These are phyloP conservation scores for Pelosia muscerda DNA, from an alignment of 2,888 invertebrate species.

Conservation along the genomic window DNA sequence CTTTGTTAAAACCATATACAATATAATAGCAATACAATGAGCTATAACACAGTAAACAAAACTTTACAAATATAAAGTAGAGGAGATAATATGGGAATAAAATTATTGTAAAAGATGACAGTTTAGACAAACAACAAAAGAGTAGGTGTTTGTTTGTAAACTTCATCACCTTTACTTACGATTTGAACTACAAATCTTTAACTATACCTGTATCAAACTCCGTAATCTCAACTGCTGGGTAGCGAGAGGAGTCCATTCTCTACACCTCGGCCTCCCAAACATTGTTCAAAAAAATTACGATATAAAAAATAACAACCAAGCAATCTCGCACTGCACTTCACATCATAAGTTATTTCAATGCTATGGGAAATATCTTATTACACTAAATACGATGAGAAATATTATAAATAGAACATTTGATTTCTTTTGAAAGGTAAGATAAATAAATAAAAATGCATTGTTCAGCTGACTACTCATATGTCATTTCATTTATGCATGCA, in stretches of 20 bases:
- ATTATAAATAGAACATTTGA: slow-evolving; percentile 18
- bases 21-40: neutral
- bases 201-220: slow-evolving; percentile 91
- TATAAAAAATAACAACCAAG: slow-evolving; percentile 42
- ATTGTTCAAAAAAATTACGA: slow-evolving; percentile 63
- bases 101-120: slow-evolving; percentile 3
- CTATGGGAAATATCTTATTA: slow-evolving; percentile 26
- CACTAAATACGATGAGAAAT: slow-evolving; percentile 13
- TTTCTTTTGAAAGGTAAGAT: slow-evolving; percentile 39
- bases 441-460: slow-evolving; percentile 68
- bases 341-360: slow-evolving; percentile 19
- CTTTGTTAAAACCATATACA: neutral
- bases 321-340: slow-evolving; percentile 23
- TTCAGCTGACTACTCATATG: slow-evolving; percentile 60
- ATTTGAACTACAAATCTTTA: neutral
- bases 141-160: slow-evolving; percentile 78
- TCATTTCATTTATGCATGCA: slow-evolving; percentile 38
- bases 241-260: slow-evolving; percentile 92
- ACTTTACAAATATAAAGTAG: neutral
- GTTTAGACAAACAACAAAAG: neutral
- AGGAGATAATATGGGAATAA: neutral
- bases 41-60: neutral
- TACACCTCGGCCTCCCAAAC: slow-evolving; percentile 89
- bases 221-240: slow-evolving; percentile 94
- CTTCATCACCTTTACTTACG: slow-evolving; percentile 8